Evolutionary conservation across 2,113 vertebrate genomes (phyloP).

Genomic region (Strix aluco): DNA sequence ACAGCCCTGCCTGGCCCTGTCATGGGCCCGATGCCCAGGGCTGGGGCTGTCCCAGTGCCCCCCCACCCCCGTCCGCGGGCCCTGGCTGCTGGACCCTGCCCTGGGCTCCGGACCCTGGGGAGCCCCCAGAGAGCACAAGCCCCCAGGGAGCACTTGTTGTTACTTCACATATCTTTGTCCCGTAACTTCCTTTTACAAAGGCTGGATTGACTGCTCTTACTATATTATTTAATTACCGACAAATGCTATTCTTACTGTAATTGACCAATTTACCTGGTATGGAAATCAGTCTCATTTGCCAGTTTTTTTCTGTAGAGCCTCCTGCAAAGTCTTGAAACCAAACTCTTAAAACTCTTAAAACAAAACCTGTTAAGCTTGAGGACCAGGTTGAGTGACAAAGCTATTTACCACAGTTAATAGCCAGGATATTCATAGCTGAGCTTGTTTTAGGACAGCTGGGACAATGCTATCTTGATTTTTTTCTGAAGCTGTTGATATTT

Average conservation of each 20-base stretch:
- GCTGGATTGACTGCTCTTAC: neutral
- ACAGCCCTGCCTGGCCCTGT: neutral
- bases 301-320: neutral
- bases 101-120: fast-evolving
- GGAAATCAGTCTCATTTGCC: neutral
- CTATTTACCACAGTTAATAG: neutral
- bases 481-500: neutral
- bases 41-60: neutral
- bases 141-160: neutral
- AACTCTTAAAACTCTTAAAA: neutral
- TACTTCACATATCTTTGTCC: neutral
- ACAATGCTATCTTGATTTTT: neutral
- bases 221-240: neutral
- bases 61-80: neutral
- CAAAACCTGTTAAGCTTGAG: neutral
- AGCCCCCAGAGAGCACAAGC: too few relatives aligned
- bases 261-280: neutral
- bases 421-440: neutral
- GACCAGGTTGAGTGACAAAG: neutral
- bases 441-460: neutral
- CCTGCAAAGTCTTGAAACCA: neutral
- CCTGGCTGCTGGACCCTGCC: neutral
- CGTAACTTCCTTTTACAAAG: neutral
- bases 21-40: neutral
- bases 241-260: neutral